phyloP scores from a whole-genome alignment of 2,113 vertebrate genomes.

The Callospermophilus lateralis region DNA sequence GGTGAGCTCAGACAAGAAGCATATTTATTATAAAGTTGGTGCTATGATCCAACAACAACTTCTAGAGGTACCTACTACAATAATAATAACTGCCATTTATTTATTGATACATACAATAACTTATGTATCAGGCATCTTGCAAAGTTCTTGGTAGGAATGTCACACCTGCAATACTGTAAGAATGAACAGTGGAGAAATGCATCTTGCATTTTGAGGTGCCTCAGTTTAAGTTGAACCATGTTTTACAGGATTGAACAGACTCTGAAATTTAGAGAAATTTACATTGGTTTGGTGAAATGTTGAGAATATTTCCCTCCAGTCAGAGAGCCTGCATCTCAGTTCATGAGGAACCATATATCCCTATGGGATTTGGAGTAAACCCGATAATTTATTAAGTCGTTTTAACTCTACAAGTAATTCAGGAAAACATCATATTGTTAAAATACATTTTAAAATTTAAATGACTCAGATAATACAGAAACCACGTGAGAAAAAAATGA shows the following conservation, averaged over 20 bases:
- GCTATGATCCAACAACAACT: accelerated
- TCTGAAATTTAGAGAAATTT: neutral
- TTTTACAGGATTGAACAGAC: neutral
- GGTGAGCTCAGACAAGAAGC: neutral
- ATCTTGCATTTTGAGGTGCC: neutral
- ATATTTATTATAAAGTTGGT: neutral
- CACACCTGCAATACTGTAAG: neutral
- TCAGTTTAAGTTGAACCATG: neutral
- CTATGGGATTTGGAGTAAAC: neutral
- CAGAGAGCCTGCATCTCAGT: neutral
- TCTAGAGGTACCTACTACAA: neutral
- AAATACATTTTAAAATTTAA: neutral
- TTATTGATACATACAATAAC: neutral
- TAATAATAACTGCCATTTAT: neutral
- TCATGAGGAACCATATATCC: neutral
- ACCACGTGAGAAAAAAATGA: neutral
- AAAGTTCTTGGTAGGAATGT: neutral
- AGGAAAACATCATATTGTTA: neutral
- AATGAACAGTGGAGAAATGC: neutral
- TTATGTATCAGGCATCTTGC: neutral
- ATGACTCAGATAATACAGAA: neutral
- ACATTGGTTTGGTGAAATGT: neutral
- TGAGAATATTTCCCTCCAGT: neutral
- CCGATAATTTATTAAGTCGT: neutral
- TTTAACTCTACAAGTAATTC: neutral